These are phyloP conservation scores for Anoncus sp. DNA, from an alignment of 2,888 invertebrate genomes.

Conservation along the genomic window DNA sequence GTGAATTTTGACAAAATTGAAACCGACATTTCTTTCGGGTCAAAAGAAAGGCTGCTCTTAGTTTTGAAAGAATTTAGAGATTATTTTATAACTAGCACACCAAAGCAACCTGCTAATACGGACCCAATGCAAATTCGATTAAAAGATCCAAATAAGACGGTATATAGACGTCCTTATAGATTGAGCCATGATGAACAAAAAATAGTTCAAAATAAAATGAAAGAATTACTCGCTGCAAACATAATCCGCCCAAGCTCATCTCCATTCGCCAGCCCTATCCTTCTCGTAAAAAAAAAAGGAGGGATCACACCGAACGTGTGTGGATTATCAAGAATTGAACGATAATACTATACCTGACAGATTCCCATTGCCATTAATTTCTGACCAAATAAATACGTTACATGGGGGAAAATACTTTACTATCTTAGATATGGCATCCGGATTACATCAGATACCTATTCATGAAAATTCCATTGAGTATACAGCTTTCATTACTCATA, in stretches of 20 bases:
- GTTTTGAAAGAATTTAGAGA: background rate
- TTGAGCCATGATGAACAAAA: background rate
- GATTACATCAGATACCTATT: constrained; percentile 77
- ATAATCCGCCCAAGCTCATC: constrained; percentile 6
- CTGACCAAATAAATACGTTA: constrained; percentile 10
- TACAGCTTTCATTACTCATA: constrained; percentile 79
- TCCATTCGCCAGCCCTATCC: background rate
- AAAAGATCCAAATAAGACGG: background rate
- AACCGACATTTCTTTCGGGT: background rate
- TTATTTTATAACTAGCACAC: background rate
- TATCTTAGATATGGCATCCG: constrained; percentile 54
- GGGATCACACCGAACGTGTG: constrained; percentile 2
- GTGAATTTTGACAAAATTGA: background rate
- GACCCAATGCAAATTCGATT: background rate
- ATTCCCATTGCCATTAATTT: constrained; percentile 5
- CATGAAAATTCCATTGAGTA: constrained; percentile 69
- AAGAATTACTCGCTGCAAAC: background rate
- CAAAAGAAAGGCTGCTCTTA: background rate
- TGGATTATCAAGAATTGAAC: constrained; percentile 2
- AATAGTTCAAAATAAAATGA: constrained; percentile 2
- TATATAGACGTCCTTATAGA: constrained; percentile 8
- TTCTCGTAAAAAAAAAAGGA: constrained; percentile 7
- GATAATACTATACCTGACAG: constrained; percentile 20
- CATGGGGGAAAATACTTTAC: constrained; percentile 6
- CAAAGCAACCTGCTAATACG: constrained; percentile 5